These are phyloP conservation scores for Epinotia ramella DNA, from an alignment of 2,888 invertebrate genomes.

Conservation along the genomic window DNA sequence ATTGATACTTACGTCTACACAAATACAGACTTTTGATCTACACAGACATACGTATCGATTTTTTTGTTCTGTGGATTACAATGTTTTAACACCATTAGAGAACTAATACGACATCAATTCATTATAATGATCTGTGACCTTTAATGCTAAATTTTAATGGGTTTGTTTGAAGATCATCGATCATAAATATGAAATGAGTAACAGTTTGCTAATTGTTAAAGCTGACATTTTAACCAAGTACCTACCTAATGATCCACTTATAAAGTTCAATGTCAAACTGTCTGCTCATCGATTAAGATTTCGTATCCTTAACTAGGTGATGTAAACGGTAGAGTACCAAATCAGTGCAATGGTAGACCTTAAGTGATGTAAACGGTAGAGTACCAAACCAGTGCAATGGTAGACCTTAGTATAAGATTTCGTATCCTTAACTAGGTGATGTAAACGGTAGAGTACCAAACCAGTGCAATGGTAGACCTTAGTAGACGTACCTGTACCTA, in stretches of 20 bases:
- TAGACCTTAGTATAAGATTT: background rate
- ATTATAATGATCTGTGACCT: background rate
- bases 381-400: too few relatives aligned
- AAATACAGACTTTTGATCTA: background rate
- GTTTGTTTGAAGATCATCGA: background rate
- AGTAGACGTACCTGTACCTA: too few relatives aligned
- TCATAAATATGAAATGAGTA: background rate
- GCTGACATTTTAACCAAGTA: background rate
- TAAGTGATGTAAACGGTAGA: too few relatives aligned
- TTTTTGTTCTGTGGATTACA: background rate
- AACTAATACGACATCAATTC: too few relatives aligned
- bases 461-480: too few relatives aligned
- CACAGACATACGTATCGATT: background rate
- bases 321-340: background rate
- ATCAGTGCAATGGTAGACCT: too few relatives aligned
- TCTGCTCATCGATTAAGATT: background rate
- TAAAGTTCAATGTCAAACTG: background rate
- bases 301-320: background rate
- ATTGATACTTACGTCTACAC: background rate
- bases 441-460: background rate
- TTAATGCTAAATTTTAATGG: background rate
- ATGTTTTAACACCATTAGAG: too few relatives aligned
- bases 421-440: background rate
- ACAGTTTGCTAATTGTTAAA: background rate
- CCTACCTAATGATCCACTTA: background rate